These are phyloP conservation scores for Siderastrea siderea DNA, from an alignment of 92 coral and sea anemone species.

Conservation along the genomic window DNA sequence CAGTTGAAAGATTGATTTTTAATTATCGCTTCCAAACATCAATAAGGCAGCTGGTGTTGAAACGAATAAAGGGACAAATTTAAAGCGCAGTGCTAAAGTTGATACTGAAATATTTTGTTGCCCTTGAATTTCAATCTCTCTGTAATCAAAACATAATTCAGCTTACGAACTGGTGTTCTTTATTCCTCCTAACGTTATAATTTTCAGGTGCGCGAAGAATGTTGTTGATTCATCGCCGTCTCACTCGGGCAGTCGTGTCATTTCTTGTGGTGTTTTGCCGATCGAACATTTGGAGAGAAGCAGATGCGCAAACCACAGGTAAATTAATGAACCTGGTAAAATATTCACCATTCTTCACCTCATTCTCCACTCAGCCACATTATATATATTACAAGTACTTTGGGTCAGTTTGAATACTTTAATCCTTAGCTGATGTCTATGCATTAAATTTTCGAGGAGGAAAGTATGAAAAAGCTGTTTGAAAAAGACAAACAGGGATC, in stretches of 20 bases:
- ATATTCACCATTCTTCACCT: too few species aligned
- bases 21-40: neutral
- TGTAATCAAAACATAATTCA: neutral
- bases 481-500: too few species aligned
- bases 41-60: neutral
- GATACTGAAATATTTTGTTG: neutral
- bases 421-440: too few species aligned
- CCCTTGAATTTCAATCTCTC: neutral
- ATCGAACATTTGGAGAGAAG: neutral
- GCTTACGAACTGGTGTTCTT: too few species aligned
- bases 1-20: neutral
- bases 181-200: neutral
- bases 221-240: neutral
- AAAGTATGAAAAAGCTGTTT: too few species aligned
- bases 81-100: neutral
- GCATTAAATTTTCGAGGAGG: too few species aligned
- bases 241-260: slow-evolving; percentile 7
- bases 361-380: too few species aligned
- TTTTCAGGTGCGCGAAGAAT: slow-evolving; percentile 3
- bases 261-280: neutral
- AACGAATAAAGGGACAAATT: neutral
- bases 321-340: neutral
- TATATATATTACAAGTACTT: too few species aligned
- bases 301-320: slow-evolving; percentile 1
- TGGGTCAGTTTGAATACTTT: too few species aligned